Base-by-base conservation (phyloP, 2,797 vertebrate species). In the Nannoperca australis region DNA sequence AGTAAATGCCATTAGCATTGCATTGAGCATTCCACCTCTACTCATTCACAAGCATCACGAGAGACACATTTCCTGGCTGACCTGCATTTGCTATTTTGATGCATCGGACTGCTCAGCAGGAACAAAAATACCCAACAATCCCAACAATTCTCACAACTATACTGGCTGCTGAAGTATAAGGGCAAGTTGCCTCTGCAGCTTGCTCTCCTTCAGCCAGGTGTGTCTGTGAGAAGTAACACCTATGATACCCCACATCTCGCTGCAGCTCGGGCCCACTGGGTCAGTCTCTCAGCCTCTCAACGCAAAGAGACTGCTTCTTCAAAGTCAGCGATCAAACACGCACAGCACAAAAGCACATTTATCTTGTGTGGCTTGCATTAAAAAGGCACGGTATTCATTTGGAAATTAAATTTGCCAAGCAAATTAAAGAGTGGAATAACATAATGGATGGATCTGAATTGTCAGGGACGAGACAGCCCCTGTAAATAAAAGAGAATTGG, bases 331-430 rank as follows among this genome's bases (percentile, higher is more conserved):
- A 91, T 91, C 90, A 91, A 92, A 92, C 90, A 90, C 64, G 12
- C 68, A 20, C 55, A 38, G 86, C 85, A 91, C 92, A 92, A 91
- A 91, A 87, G 90, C 88, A 83, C 91, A 91, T 92, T 92, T 87
- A 90, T 93, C 91, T 91, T 91, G 83, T 58, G 81, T 72, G 79
- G 76, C 73, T 80, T 84, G 88, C 73, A 88, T 91, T 89, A 91
- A 91, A 92, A 91, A 54, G 79, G 85, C 72, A 78, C 62, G 69
- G 86, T 79, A 91, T 93, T 93, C 87, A 94, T 92, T 91, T 89
- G 83, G 89, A 94, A 94, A 94, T 94, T 90, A 94, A 88, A 94
- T 93, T 93, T 94, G 87, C 89, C 86, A 84, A 91, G 84, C 85
- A 91, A 93, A 94, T 94, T 92, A 94, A 94, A 93, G 90, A 91